Conservation (phyloP, 2,113 vertebrate species). For the Corythornis cristatus region DNA sequence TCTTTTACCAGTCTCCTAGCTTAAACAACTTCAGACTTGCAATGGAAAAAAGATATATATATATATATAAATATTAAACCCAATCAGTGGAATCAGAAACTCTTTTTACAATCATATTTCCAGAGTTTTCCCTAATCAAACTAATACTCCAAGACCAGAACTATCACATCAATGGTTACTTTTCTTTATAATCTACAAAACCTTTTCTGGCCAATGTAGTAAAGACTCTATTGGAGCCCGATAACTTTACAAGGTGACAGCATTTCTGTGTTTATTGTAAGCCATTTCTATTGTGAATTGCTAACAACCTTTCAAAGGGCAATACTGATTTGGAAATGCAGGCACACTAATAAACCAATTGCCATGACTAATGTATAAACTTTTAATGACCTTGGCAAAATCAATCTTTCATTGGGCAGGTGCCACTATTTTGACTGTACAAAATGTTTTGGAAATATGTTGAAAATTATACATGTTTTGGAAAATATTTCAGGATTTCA, state of each 20-base stretch:
- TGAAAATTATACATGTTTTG: conserved; percentile 58
- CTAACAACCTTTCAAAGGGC: conserved; percentile 49
- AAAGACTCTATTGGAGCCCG: neutral
- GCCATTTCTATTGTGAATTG: conserved; percentile 47
- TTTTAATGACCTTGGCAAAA: conserved; percentile 47
- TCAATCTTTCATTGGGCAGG: conserved; percentile 15
- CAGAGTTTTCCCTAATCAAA: conserved; percentile 28
- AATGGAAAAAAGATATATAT: neutral
- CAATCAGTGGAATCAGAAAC: neutral
- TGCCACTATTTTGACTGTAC: conserved; percentile 72
- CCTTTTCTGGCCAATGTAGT: conserved; percentile 22
- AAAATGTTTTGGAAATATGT: conserved; percentile 65
- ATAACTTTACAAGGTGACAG: conserved; percentile 32
- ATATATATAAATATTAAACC: neutral
- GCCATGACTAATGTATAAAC: conserved; percentile 37
- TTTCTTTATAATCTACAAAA: conserved; percentile 52
- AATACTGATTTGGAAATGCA: conserved; percentile 51
- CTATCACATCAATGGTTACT: conserved; percentile 33
- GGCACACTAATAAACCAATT: conserved; percentile 32
- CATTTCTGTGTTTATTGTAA: conserved; percentile 61
- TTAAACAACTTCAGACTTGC: neutral
- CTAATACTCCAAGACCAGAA: conserved; percentile 22
- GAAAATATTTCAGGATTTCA: conserved; percentile 63
- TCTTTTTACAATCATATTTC: conserved; percentile 1
- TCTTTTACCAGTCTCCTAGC: neutral